These are phyloP conservation scores for Drosophila arawakana DNA, from an alignment of 1,140 invertebrate species.

Conservation along the genomic window DNA sequence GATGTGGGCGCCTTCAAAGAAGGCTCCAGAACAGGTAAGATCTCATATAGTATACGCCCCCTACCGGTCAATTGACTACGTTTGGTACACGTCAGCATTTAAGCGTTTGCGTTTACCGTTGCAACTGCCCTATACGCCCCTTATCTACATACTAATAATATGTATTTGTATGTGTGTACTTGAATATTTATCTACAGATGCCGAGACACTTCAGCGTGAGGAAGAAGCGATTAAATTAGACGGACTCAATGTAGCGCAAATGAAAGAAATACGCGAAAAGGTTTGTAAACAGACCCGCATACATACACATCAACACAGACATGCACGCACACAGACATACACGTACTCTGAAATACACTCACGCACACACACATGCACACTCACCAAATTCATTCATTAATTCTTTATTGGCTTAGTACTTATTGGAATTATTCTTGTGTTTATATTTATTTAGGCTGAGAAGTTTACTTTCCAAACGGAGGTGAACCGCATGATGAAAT, in stretches of 20 bases:
- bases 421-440: not conserved
- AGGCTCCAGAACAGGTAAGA: conserved; percentile 92
- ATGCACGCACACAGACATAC: not conserved
- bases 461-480: conserved; percentile 98
- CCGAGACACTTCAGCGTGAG: conserved; percentile 92
- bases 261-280: conserved; percentile 95
- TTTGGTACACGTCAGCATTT: conserved; percentile 74
- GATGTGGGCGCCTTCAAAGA: conserved; percentile 92
- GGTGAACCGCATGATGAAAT: conserved; percentile 99
- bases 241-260: conserved; percentile 96
- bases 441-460: conserved; percentile 87
- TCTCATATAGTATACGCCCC: conserved; percentile 32
- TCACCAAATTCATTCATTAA: conserved; percentile 8
- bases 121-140: conserved; percentile 40
- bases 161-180: not conserved
- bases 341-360: not conserved
- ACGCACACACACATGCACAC: conserved; percentile 1
- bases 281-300: conserved; percentile 43
- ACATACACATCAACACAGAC: not conserved
- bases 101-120: conserved; percentile 25
- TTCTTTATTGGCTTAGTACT: not conserved
- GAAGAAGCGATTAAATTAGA: conserved; percentile 99
- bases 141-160: conserved; percentile 21
- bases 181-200: conserved; percentile 85
- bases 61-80: conserved; percentile 1